Evolutionary conservation across 2,113 vertebrate species (phyloP).

Genomic region (Seriola aureovittata): DNA sequence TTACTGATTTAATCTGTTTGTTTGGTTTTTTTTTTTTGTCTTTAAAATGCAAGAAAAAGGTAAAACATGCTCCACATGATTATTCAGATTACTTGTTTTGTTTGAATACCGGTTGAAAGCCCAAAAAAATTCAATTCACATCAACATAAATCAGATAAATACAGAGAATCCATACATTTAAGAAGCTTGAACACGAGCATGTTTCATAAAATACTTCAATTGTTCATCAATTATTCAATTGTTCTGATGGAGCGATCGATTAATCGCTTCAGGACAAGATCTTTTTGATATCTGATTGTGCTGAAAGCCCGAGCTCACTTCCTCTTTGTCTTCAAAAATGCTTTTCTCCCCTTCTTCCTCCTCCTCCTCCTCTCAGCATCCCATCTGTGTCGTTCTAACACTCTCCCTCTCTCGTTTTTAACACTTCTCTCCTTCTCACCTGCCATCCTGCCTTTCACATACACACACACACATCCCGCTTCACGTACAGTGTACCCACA

Average conservation of each 20-base stretch:
- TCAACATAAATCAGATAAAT: no score
- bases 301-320: neutral
- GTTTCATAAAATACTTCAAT: neutral
- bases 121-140: no score
- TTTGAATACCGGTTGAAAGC: no score
- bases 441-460: conserved; percentile 54
- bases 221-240: no score
- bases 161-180: neutral
- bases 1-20: no score
- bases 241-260: neutral
- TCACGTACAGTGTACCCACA: conserved; percentile 37
- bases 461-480: conserved; percentile 30
- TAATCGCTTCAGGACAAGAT: neutral
- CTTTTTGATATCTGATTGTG: conserved; percentile 1
- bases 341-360: neutral
- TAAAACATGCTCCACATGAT: no score
- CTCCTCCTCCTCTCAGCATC: conserved; percentile 36
- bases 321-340: neutral
- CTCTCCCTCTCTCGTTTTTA: conserved; percentile 34
- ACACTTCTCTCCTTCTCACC: conserved; percentile 73
- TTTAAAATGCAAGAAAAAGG: no score
- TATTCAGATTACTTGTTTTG: no score
- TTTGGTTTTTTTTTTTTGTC: no score
- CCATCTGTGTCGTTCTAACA: conserved; percentile 71
- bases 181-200: neutral